Conservation (phyloP, 2,113 vertebrate genomes). For the Tachysurus fulvidraco region DNA sequence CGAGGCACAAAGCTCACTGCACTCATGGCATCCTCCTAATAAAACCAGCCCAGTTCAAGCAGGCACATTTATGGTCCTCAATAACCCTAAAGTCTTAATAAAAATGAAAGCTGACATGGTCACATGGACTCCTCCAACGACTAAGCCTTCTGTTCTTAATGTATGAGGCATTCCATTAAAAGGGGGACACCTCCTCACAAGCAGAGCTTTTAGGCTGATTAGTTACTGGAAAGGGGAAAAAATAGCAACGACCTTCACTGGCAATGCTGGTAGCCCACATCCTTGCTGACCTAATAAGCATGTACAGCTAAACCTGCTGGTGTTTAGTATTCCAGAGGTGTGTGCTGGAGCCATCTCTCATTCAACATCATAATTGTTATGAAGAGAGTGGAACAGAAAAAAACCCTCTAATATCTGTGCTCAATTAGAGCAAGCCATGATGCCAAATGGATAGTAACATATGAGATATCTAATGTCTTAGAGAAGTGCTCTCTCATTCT, state of each 20-base stretch:
- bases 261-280: constrained; percentile 59
- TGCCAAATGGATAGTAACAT: constrained; percentile 71
- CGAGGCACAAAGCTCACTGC: constrained; percentile 51
- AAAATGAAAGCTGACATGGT: constrained; percentile 80
- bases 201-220: constrained; percentile 83
- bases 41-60: constrained; percentile 71
- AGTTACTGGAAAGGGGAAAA: constrained; percentile 78
- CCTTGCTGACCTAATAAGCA: constrained; percentile 44
- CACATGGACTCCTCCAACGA: constrained; percentile 72
- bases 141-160: constrained; percentile 73
- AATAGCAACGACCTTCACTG: constrained; percentile 74
- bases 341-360: constrained; percentile 59
- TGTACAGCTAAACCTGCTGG: constrained; percentile 36
- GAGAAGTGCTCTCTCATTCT: constrained; percentile 55
- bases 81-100: constrained; percentile 82
- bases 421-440: constrained; percentile 68
- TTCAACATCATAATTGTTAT: constrained; percentile 72
- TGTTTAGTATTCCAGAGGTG: constrained; percentile 66
- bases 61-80: constrained; percentile 75
- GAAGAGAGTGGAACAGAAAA: constrained; percentile 63
- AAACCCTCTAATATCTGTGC: constrained; percentile 65
- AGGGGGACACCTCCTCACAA: constrained; percentile 74
- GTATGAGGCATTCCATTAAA: constrained; percentile 80
- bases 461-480: constrained; percentile 67
- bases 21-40: constrained; percentile 63